Percentiles rank a stretch among this genome's conserved stretches.
Evolutionary conservation across 1,140 invertebrate genomes (phyloP).

Genomic region (Pseudomyrmex concolor): DNA sequence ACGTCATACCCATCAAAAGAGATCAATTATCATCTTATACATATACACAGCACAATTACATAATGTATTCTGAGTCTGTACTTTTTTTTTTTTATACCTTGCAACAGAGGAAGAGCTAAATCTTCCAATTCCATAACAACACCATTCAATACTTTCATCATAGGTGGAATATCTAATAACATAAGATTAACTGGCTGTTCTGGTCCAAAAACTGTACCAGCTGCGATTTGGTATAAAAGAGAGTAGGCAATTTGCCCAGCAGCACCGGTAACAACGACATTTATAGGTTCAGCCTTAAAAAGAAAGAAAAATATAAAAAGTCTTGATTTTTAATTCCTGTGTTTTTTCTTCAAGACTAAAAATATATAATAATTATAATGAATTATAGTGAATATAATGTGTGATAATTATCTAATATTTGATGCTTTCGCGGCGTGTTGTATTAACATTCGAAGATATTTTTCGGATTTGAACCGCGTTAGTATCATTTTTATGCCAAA

Average conservation of each 20-base stretch:
- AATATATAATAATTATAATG: background rate
- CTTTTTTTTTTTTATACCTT: slow-evolving; percentile 81
- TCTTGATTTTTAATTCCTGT: slow-evolving; percentile 1
- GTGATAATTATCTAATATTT: too few relatives aligned
- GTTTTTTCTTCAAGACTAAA: background rate
- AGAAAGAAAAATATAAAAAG: slow-evolving; percentile 8
- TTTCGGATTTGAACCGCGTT: too few relatives aligned
- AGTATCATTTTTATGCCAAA: too few relatives aligned
- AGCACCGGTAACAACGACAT: slow-evolving; percentile 98
- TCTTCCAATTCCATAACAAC: slow-evolving; percentile 99
- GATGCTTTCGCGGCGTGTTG: too few relatives aligned
- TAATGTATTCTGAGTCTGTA: background rate
- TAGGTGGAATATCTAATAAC: slow-evolving; percentile 97
- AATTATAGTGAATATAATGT: too few relatives aligned
- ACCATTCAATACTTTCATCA: slow-evolving; percentile 97
- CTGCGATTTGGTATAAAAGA: slow-evolving; percentile 96
- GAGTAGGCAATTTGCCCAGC: slow-evolving; percentile 99
- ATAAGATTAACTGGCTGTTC: slow-evolving; percentile 95
- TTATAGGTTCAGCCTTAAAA: slow-evolving; percentile 91
- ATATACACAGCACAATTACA: background rate
- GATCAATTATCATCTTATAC: background rate
- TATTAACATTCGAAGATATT: too few relatives aligned
- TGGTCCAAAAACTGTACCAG: slow-evolving; percentile 98
- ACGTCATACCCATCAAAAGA: background rate
- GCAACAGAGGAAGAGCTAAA: slow-evolving; percentile 96